A percentile compares a stretch with the other conserved stretches of the same genome.
Evolutionary conservation across 2,113 vertebrate genomes (phyloP).

Genomic region (Connochaetes taurinus): DNA sequence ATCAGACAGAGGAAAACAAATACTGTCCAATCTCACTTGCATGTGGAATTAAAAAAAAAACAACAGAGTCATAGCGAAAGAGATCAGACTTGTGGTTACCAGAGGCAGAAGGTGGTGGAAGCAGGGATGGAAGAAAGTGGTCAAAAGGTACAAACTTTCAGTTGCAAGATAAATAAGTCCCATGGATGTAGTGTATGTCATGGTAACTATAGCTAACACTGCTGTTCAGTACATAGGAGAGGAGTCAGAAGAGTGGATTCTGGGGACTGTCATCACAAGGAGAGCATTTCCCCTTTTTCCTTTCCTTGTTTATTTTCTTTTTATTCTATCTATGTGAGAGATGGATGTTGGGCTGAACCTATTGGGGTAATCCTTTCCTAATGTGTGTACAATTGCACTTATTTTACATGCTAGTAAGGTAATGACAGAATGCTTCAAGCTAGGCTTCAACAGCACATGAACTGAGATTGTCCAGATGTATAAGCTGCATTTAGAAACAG

Average conservation of each 20-base stretch:
- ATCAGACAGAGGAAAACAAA: background rate
- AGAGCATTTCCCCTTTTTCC: background rate
- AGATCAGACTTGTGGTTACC: background rate
- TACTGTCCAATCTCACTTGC: background rate
- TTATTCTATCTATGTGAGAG: background rate
- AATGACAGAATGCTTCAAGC: background rate
- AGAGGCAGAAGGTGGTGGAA: background rate
- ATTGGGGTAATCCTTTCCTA: background rate
- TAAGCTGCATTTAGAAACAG: background rate
- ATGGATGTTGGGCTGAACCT: background rate
- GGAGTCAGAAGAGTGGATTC: background rate
- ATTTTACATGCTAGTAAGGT: background rate
- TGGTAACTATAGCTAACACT: background rate
- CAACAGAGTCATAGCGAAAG: background rate
- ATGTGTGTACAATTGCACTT: background rate
- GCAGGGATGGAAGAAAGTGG: background rate
- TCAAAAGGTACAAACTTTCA: background rate
- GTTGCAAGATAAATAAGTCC: background rate
- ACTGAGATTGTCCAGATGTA: background rate
- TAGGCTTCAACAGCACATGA: background rate
- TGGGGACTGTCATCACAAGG: background rate
- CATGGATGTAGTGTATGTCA: background rate
- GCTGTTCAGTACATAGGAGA: background rate
- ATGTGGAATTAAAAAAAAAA: background rate
- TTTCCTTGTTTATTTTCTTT: background rate